Base-by-base conservation (phyloP, 2,113 vertebrate genomes). In the Dromiciops gliroides region DNA sequence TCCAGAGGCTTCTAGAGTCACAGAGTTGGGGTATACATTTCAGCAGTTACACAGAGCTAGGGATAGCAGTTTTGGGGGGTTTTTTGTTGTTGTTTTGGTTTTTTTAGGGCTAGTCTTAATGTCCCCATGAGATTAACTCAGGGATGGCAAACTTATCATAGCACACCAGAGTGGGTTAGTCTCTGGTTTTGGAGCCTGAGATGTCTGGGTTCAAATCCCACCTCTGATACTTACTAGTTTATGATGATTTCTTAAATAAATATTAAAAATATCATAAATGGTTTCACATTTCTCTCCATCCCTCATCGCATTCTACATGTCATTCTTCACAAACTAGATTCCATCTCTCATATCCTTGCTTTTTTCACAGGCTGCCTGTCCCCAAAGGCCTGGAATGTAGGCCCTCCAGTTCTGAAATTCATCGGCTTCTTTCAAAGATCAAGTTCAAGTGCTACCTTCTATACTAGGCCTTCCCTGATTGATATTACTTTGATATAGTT, bases 81-180 rank as follows among this genome's bases (percentile, higher is more conserved):
- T n/a, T n/a, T n/a, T n/a, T n/a, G n/a, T n/a, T n/a, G n/a, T n/a
- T n/a, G n/a, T n/a, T n/a, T n/a, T n/a, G n/a, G n/a, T n/a, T n/a
- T n/a, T n/a, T n/a, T n/a, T 67, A 67, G 31, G 11, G 2, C 37
- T 11, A 25, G 51, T 44, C 47, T 0, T 0, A 0, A 9, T 75
- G 14, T 24, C 28, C 7, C 37, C 49, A 11, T 1, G 51, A 51
- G 22, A 10, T 23, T 91, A 90, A 48, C 9, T 22, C 25, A 89
- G 90, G 93, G 89, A 28, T 14, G 0, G 48, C 25, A 10, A 6
- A 31, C 3, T 49, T 48, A 5, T 26, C 28, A 49, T 10, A 6
- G 3, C 48, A 31, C 24, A 89, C 48, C 12, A 49, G 25, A 49
- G 26, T 25, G 48, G 31, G 12, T 89, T 25, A 50, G 25, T 26